These are phyloP conservation scores for Eciton burchellii DNA, from an alignment of 1,140 invertebrate genomes.

Conservation along the genomic window DNA sequence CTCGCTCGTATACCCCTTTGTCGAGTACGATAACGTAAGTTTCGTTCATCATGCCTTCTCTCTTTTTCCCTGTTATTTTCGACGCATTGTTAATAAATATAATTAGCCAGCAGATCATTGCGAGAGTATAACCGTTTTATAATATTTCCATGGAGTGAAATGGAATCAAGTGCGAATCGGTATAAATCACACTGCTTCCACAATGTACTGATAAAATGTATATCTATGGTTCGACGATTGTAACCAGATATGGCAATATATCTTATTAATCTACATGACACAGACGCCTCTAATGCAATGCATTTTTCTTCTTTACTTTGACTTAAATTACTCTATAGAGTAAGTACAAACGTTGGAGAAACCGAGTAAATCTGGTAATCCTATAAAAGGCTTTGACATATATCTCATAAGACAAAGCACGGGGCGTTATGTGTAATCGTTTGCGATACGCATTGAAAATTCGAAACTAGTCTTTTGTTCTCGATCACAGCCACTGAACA, in stretches of 20 bases:
- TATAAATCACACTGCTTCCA: constrained; percentile 19
- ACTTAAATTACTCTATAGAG: constrained; percentile 55
- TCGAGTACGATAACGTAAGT: constrained; percentile 35
- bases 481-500: constrained; percentile 75
- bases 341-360: constrained; percentile 65
- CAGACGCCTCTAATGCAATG: constrained; percentile 39
- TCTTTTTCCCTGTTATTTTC: background rate
- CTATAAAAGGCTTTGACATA: constrained; percentile 54
- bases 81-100: background rate
- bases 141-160: constrained; percentile 6
- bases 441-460: constrained; percentile 58
- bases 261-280: constrained; percentile 46
- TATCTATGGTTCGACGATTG: constrained; percentile 13
- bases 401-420: constrained; percentile 59
- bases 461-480: constrained; percentile 75
- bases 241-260: constrained; percentile 54
- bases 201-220: constrained; percentile 17
- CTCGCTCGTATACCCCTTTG: constrained; percentile 14
- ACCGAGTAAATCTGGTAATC: constrained; percentile 45
- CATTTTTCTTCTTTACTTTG: constrained; percentile 10
- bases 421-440: constrained; percentile 52
- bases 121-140: constrained; percentile 42
- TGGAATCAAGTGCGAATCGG: constrained; percentile 1
- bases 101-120: constrained; percentile 48
- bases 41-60: constrained; percentile 1